These are phyloP conservation scores for Cephalotes varians DNA, from an alignment of 2,888 invertebrate species.

Conservation along the genomic window DNA sequence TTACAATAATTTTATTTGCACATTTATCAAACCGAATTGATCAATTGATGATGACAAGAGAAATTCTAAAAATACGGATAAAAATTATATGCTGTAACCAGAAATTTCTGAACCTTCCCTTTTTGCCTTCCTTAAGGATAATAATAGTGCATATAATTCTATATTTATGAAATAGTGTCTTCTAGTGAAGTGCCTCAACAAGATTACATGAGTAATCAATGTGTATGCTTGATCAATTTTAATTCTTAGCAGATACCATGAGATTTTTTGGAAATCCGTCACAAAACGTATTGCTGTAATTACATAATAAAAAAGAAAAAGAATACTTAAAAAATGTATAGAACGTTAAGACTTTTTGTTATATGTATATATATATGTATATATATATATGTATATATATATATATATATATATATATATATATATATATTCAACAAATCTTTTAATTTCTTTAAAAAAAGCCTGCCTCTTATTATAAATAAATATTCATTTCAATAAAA, in stretches of 20 bases:
- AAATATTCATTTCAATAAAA: background rate
- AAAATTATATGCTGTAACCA: background rate
- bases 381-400: too few relatives aligned
- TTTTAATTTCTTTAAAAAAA: background rate
- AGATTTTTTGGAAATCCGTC: background rate
- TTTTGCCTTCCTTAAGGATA: conserved; percentile 7
- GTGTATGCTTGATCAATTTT: conserved; percentile 2
- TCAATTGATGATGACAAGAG: background rate
- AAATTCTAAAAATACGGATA: background rate
- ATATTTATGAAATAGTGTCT: conserved; percentile 29
- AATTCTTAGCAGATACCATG: background rate
- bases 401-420: too few relatives aligned
- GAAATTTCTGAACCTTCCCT: conserved; percentile 3
- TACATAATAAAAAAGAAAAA: too few relatives aligned
- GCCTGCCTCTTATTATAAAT: background rate
- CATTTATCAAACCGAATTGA: background rate
- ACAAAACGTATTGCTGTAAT: background rate
- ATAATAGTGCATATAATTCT: conserved; percentile 9
- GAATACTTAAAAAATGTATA: too few relatives aligned
- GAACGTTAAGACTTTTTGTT: too few relatives aligned
- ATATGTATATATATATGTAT: too few relatives aligned
- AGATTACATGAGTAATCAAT: background rate
- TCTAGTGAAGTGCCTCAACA: conserved; percentile 32
- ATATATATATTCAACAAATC: background rate
- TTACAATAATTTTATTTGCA: background rate